Evolutionary conservation across 2,888 invertebrate species (phyloP), one percentile per base, ranked within the genome.

Genomic region (Ormia ochracea): DNA sequence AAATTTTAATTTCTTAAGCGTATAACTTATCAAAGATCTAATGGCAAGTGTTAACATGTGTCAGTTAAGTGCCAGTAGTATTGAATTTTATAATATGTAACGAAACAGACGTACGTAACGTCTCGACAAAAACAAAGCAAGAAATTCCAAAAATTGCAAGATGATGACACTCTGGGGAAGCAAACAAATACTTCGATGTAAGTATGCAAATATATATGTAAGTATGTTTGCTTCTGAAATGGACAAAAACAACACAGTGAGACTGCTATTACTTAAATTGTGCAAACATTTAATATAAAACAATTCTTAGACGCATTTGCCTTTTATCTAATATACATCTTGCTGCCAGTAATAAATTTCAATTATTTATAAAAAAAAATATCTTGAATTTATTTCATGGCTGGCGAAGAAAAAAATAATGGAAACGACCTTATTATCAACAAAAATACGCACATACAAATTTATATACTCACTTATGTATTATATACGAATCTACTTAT

Each of bases 281-380:
- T 45, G 12, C 21, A 48, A 33, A 23, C 65, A 45, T 31, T 17
- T 36, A 14, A 33, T 43, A 52, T 33, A 28, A 72, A 78, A 33
- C 17, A 54, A 72, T 41, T 66, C 63, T 58, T 43, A 66, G 48
- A 59, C 45, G 65, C 52, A 70, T 75, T 75, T 72, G 31, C 70
- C 50, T 59, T 59, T 31, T 17, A 38, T 54, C 36, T 70, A 75
- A 70, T 70, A 66, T n/a, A n/a, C n/a, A n/a, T 66, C 28, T 75
- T 41, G 59, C 79, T 79, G 79, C 70, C 79, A 70, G 75, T 54
- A 75, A 79, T 75, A 79, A 79, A 79, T 79, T 70, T 75, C 65
- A 75, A 79, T 79, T 79, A 75, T 70, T 70, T 54, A 66, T 26
- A 43, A 17, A 56, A n/a, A 68, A 56, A 65, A 63, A 31, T 56